Percentiles rank a stretch among this genome's conserved stretches.
Evolutionary conservation across 2,888 invertebrate genomes (phyloP).

Genomic region (Pristionchus exspectatus): DNA sequence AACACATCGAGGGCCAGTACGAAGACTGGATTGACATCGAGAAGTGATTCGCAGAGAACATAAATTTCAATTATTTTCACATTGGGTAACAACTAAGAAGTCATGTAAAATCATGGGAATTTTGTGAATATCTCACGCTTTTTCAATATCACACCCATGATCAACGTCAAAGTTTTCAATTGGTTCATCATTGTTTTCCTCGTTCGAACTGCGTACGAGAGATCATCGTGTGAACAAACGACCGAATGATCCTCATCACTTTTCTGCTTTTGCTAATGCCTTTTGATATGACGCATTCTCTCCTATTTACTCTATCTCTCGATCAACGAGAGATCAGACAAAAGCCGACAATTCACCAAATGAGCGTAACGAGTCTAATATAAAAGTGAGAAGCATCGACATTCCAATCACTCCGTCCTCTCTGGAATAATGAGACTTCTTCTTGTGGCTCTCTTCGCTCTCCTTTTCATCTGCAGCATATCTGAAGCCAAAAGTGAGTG

Average conservation of each 20-base stretch:
- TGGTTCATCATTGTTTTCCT: background rate
- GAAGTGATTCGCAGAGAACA: background rate
- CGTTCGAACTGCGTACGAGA: conserved; percentile 10
- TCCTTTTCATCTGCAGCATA: background rate
- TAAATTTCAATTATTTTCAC: background rate
- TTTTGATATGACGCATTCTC: background rate
- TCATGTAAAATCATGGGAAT: too few species aligned
- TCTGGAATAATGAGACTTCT: background rate
- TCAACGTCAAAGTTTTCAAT: background rate
- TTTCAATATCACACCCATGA: background rate
- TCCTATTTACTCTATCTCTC: background rate
- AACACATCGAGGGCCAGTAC: background rate
- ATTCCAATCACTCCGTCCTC: background rate
- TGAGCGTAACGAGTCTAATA: background rate
- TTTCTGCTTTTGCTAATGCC: background rate
- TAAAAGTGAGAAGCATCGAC: background rate
- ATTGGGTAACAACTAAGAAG: too few species aligned
- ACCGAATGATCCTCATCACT: conserved; percentile 12
- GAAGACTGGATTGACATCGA: background rate
- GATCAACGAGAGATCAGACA: conserved; percentile 6
- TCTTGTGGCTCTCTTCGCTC: background rate
- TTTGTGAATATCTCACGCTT: background rate
- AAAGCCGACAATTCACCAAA: conserved; percentile 9
- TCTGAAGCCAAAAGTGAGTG: conserved; percentile 9
- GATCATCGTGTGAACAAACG: conserved; percentile 24